Percentiles rank a stretch among this genome's conserved stretches.
Conservation (phyloP, 2,888 invertebrate species). For the Folsomia manolachei region DNA sequence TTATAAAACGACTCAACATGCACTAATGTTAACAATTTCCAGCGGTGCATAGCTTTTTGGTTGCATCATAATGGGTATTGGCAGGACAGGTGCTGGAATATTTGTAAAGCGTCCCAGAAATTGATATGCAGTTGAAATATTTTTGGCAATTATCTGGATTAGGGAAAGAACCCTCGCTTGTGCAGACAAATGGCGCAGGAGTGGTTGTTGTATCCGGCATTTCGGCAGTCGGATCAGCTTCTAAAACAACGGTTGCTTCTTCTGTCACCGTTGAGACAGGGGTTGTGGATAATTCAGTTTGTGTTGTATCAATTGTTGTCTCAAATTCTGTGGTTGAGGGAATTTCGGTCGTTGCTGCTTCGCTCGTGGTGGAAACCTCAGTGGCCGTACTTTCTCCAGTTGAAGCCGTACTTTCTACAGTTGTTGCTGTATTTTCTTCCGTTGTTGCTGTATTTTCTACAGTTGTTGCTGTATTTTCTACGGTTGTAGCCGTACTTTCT, state of each 20-base stretch:
- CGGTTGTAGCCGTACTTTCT: no score
- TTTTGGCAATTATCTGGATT: constrained; percentile 23
- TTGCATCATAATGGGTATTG: constrained; percentile 2
- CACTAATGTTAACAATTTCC: not conserved
- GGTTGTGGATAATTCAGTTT: not conserved
- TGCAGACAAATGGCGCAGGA: constrained; percentile 23
- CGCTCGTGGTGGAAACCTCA: not conserved
- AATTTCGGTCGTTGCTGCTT: not conserved
- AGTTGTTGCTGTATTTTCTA: no score
- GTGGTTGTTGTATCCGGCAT: not conserved
- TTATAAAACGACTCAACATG: no score
- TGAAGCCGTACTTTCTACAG: no score
- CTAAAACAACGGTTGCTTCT: not conserved
- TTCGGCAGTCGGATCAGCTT: not conserved
- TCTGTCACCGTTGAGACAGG: no score
- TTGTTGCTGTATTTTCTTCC: no score
- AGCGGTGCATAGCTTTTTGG: not conserved
- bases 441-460: no score
- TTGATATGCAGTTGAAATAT: constrained; percentile 32
- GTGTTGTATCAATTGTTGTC: not conserved
- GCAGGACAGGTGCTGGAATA: constrained; percentile 28
- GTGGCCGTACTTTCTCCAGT: not conserved
- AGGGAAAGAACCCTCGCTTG: constrained; percentile 21
- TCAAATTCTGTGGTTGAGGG: no score
- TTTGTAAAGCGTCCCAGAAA: constrained; percentile 19